Conservation (phyloP, 2,113 vertebrate species). For the Thomomys bottae region DNA sequence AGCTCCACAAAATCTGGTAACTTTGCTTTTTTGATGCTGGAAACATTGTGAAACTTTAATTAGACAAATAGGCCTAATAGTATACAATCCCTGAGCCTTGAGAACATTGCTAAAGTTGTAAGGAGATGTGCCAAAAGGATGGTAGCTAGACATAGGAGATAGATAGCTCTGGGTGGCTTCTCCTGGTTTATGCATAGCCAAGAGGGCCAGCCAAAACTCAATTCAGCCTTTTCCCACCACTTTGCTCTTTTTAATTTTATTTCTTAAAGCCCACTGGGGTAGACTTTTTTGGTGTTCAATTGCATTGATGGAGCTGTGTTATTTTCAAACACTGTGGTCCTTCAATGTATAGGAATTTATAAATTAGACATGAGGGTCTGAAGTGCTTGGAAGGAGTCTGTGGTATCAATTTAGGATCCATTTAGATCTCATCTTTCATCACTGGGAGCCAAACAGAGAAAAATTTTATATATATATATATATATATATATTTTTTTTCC, state of each 20-base stretch:
- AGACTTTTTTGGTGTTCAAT: slow-evolving; percentile 17
- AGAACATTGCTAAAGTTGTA: background rate
- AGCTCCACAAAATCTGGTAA: background rate
- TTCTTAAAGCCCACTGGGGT: background rate
- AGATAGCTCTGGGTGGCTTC: background rate
- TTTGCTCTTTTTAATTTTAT: background rate
- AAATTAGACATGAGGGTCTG: background rate
- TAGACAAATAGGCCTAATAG: background rate
- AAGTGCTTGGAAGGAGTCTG: background rate
- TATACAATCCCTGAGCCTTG: background rate
- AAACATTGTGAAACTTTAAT: background rate
- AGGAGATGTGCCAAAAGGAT: background rate
- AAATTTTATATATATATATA: too few species aligned
- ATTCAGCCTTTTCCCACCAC: background rate
- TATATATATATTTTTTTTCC: slow-evolving; percentile 21
- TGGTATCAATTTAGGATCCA: background rate
- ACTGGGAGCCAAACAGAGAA: background rate
- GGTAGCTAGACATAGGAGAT: background rate
- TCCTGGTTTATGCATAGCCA: background rate
- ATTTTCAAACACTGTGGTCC: background rate
- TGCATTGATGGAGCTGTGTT: background rate
- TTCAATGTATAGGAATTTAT: background rate
- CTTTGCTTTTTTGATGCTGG: background rate
- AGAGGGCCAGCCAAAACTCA: background rate
- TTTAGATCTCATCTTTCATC: background rate